Evolutionary conservation across 2,888 invertebrate genomes (phyloP).

Genomic region (Sinodicranocentrus sp.): DNA sequence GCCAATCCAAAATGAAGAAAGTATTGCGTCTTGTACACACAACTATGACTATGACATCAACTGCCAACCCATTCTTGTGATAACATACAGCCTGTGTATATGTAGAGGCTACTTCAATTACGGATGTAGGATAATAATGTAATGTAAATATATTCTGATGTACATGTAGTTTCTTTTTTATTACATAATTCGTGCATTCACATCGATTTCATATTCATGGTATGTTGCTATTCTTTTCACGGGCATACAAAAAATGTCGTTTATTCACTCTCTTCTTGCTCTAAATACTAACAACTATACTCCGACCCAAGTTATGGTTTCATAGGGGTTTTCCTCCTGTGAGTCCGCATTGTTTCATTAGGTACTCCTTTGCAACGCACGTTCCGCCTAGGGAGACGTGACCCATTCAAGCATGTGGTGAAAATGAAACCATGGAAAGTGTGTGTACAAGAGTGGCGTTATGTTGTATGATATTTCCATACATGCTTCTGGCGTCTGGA

Average conservation of each 20-base stretch:
- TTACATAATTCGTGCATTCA: constrained; percentile 16
- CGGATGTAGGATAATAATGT: background rate
- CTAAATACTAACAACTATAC: too few species aligned
- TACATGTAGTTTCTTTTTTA: constrained; percentile 11
- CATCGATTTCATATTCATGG: constrained; percentile 54
- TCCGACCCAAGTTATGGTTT: background rate
- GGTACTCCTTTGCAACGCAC: constrained; percentile 35
- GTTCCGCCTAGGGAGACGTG: constrained; percentile 43
- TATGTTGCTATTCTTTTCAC: constrained; percentile 19
- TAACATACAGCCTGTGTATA: background rate
- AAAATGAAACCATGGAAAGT: background rate
- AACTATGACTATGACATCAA: too few species aligned
- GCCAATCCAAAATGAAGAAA: background rate
- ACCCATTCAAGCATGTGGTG: constrained; percentile 34
- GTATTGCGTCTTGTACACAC: background rate
- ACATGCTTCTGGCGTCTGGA: background rate
- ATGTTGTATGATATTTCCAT: background rate
- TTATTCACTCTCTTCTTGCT: background rate
- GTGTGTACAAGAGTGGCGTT: too few species aligned
- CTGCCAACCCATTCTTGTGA: background rate
- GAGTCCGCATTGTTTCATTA: constrained; percentile 45
- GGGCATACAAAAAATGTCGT: background rate
- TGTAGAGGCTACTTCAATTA: background rate
- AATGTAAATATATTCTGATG: constrained; percentile 9
- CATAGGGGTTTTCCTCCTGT: background rate